Base-by-base conservation (phyloP, 1,140 invertebrate genomes). In the Listronotus bonariensis region DNA sequence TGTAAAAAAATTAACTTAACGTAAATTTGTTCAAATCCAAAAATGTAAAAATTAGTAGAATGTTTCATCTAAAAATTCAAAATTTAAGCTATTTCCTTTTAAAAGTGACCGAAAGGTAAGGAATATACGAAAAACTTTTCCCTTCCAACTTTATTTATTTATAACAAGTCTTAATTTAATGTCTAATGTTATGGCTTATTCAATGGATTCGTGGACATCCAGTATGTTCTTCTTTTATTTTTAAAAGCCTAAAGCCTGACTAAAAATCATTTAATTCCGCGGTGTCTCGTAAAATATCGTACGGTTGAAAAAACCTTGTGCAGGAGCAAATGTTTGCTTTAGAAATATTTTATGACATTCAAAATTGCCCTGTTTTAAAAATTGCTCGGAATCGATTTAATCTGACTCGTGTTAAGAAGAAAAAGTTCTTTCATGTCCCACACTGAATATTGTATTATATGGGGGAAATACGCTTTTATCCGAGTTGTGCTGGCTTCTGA, bases 291-390 rank as follows among this genome's bases (percentile, higher is more conserved):
- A 26, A 26, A 26, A 26, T 54, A n/a, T 54, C 38, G 14, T 15
- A 5, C 26, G 18, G 14, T 54, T 38, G 11, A 54, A 54, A 54
- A 20, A 40, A 14, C 20, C 3, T 0, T 8, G 14, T 14, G n/a
- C 26, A 31, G n/a, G 40, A 36, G 52, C n/a, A 5, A 54, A 14
- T 54, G 52, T 54, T 54, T 54, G 52, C 52, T 40, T 54, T 54
- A 54, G 52, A 54, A 54, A 54, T 54, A 54, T 54, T 54, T 54
- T 54, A 54, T 54, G 32, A 14, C 36, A 10, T 6, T 40, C 18
- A 34, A 41, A 54, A 54, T 54, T 54, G 38, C 34, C n/a, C 32
- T 54, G 34, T 54, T 54, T 54, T 40, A 14, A 54, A 54, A 54
- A 34, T 40, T 26, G 34, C 52, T 40, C 17, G 7, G 15, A 41